phyloP scores from a whole-genome alignment of 2,797 vertebrate genomes.

The Aplochiton taeniatus region DNA sequence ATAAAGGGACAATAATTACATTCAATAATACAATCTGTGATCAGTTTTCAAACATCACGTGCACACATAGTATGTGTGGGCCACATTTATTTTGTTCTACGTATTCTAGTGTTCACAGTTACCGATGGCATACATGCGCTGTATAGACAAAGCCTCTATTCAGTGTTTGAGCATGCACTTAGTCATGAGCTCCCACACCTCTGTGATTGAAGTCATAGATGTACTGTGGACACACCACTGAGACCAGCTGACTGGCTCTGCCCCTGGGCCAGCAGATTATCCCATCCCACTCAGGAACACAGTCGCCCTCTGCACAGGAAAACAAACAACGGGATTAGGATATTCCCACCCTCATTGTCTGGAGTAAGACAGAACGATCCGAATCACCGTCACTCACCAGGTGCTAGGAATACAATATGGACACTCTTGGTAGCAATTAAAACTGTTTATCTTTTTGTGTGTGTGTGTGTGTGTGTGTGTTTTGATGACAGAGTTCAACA shows the following conservation, averaged over 20 bases:
- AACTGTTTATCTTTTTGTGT: no score
- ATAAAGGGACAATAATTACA: no score
- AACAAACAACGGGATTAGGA: constrained; percentile 4
- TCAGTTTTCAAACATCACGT: no score
- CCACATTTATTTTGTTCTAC: neutral
- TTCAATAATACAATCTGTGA: no score
- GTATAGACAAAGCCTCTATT: neutral
- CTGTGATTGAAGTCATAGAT: constrained; percentile 92
- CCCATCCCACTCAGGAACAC: constrained; percentile 87
- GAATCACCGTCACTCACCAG: no score
- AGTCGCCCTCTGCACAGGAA: constrained; percentile 71
- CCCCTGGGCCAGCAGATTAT: constrained; percentile 89
- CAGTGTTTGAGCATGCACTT: neutral
- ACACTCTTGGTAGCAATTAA: no score
- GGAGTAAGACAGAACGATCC: no score
- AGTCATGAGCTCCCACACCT: constrained; percentile 64
- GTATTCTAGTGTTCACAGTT: neutral
- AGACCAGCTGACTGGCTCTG: constrained; percentile 75
- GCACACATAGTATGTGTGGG: neutral
- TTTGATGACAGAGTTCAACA: no score
- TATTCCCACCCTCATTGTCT: no score
- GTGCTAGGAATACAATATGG: no score
- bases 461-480: no score
- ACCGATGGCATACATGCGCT: neutral
- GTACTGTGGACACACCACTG: constrained; percentile 83